Base-by-base conservation (phyloP, 2,113 vertebrate species). In the Lathamus discolor region DNA sequence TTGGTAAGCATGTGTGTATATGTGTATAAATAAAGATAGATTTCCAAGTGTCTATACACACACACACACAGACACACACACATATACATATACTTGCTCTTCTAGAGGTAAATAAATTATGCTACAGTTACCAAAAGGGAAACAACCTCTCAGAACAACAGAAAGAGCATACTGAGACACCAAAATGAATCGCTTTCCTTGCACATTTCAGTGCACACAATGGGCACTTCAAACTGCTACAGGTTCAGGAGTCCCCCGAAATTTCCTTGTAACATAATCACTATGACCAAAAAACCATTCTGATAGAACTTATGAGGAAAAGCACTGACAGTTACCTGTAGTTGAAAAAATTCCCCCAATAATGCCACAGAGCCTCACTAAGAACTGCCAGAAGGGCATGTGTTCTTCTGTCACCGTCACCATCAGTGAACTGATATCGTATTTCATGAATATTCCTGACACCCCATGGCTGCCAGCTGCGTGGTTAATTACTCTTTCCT, bases 381-480 rank as follows among this genome's bases (percentile, higher is more conserved):
- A 98, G 95, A 99, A 99, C 98, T 99, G 98, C 99, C 99, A 99
- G 39, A 99, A 98, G 18, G 99, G 99, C 99, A 99, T 99, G 96
- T 99, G 99, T 87, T 99, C 98, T 97, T 99, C 99, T 4, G 99
- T 99, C 90, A 99, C 99, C 0, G 98, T 99, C 90, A 99, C 99
- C 99, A 99, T 99, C 10, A 99, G 98, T 46, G 99, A 99, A 95
- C 98, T 99, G 97, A 99, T 99, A 74, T 99, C 99, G 0, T 99
- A 99, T 77, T 99, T 99, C 99, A 99, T 99, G 92, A 99, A 99
- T 98, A 99, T 99, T 93, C 99, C 99, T 9, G 99, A 99, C 75
- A 99, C 99, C 4, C 99, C 99, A 11, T 99, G 99, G 96, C 99
- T 99, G 96, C 99, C 99, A 44, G 98, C 98, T 77, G 99, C 99